Evolutionary conservation across 1,140 invertebrate species (phyloP).

Genomic region (Drosophila kurseongensis): DNA sequence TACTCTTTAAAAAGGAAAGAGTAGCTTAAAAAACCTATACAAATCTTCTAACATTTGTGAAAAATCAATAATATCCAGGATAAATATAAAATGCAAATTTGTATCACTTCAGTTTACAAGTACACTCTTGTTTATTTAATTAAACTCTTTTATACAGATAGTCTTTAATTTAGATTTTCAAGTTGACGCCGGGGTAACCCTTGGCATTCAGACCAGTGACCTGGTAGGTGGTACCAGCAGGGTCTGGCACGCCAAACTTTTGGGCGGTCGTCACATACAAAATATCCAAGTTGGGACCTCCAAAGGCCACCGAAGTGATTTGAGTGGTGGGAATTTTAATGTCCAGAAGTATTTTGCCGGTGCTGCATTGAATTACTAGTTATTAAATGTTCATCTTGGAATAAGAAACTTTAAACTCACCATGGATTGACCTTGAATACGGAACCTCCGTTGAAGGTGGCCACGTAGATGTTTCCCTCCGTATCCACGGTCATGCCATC

Average conservation of each 20-base stretch:
- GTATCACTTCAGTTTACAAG: neutral
- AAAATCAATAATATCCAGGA: no score
- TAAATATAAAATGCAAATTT: no score
- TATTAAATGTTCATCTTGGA: neutral
- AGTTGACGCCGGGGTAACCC: constrained; percentile 84
- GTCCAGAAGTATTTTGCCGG: constrained; percentile 68
- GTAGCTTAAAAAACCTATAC: no score
- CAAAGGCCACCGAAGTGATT: constrained; percentile 92
- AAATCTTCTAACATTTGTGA: no score
- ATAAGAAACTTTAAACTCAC: constrained; percentile 24
- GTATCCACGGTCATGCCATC: constrained; percentile 92
- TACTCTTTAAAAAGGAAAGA: no score
- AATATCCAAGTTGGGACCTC: constrained; percentile 90
- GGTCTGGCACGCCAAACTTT: constrained; percentile 86
- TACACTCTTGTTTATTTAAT: neutral
- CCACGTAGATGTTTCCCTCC: constrained; percentile 90
- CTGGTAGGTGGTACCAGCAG: constrained; percentile 90
- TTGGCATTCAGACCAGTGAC: constrained; percentile 88
- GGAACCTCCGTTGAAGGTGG: constrained; percentile 87
- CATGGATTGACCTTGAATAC: constrained; percentile 78
- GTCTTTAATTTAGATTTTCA: constrained; percentile 52
- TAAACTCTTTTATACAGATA: constrained; percentile 13
- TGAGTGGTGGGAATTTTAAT: constrained; percentile 87
- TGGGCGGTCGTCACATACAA: constrained; percentile 91
- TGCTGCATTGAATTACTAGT: constrained; percentile 32